Conservation (phyloP, 2,113 vertebrate genomes). For the Gymnogyps californianus region DNA sequence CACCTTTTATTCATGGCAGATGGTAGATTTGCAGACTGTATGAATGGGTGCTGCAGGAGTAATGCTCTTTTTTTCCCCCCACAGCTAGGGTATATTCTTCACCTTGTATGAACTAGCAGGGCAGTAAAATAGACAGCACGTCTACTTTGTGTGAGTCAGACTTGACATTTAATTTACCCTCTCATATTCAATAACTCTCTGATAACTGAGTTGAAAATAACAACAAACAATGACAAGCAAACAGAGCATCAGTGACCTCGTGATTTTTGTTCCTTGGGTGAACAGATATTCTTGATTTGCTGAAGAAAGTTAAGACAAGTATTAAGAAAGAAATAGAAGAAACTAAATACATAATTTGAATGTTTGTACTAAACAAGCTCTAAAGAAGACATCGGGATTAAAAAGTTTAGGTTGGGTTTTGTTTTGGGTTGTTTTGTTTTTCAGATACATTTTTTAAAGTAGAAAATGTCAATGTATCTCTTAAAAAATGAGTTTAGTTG, state of each 20-base stretch:
- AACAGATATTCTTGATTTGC: neutral
- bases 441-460: neutral
- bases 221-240: neutral
- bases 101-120: neutral
- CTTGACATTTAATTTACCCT: constrained; percentile 3
- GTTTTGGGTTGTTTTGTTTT: neutral
- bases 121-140: neutral
- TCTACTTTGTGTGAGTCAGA: neutral
- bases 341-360: neutral
- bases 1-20: constrained; percentile 1
- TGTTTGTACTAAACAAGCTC: neutral
- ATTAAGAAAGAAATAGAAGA: neutral
- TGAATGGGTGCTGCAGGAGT: neutral
- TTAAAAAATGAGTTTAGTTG: neutral
- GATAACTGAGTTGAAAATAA: neutral
- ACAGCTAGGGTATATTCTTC: neutral
- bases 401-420: neutral
- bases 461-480: neutral
- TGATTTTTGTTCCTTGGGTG: neutral
- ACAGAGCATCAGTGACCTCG: neutral
- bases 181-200: neutral
- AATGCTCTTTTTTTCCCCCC: neutral
- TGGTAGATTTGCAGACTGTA: neutral
- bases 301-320: neutral
- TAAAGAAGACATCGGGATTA: neutral